A percentile compares a stretch with the other conserved stretches of the same genome.
Conservation (phyloP, 2,888 invertebrate genomes). For the Lasioglossum marginatum region DNA sequence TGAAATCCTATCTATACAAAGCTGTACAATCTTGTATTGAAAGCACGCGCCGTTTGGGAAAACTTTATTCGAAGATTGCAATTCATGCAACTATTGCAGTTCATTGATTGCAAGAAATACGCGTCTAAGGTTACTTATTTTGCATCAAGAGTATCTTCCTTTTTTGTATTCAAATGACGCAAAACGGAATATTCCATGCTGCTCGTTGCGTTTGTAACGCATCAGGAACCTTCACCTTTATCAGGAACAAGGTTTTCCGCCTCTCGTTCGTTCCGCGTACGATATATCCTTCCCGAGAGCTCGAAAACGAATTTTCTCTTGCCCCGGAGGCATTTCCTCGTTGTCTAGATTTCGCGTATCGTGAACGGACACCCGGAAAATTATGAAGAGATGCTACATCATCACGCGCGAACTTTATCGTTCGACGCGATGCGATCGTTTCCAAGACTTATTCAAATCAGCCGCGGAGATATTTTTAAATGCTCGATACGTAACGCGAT, state of each 20-base stretch:
- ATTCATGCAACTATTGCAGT: neutral
- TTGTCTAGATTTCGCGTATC: neutral
- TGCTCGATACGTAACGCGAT: neutral
- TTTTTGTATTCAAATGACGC: slow-evolving; percentile 6
- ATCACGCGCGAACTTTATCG: neutral
- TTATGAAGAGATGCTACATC: neutral
- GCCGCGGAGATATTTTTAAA: neutral
- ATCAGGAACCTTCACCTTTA: neutral
- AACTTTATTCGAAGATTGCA: neutral
- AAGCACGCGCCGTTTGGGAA: neutral
- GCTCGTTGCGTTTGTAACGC: neutral
- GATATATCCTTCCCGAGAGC: neutral
- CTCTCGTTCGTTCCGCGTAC: neutral
- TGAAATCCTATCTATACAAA: neutral
- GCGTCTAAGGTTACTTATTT: neutral
- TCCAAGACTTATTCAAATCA: slow-evolving; percentile 7
- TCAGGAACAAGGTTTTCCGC: neutral
- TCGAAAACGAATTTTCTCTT: neutral
- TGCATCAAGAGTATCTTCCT: neutral
- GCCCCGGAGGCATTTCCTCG: neutral
- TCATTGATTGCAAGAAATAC: neutral
- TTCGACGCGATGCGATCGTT: neutral
- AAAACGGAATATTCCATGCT: slow-evolving; percentile 17
- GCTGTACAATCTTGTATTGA: no score
- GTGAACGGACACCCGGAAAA: neutral